Evolutionary conservation across 1,140 invertebrate genomes (phyloP), one percentile per base, ranked within the genome.

Genomic region (Spodoptera litura): DNA sequence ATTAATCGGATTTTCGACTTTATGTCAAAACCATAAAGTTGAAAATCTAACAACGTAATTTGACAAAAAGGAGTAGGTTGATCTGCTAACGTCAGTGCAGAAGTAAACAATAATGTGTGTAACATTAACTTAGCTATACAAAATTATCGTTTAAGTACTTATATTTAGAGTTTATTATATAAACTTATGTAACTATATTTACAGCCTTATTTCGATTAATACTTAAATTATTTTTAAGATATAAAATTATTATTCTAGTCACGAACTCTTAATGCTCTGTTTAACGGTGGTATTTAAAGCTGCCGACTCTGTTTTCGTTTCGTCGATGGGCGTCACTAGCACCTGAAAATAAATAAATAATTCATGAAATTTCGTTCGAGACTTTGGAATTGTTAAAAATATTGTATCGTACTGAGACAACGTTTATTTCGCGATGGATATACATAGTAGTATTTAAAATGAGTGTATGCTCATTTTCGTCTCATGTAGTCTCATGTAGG

Each of bases 311-410:
- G 75, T 86, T 53, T 78, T 88, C 51, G 84, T 71, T n/a, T 85
- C 81, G 38, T 82, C 88, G 25, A 93, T 88, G 2, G 87, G 90
- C 27, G 91, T 91, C 4, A 93, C 92, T 2, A 85, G 27, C 0
- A 92, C 88, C 91, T 92, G 87, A 20, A 81, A 83, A 66, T 80
- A 85, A 78, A 62, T 70, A 76, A 78, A 56, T 35, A 62, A 68
- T 38, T 64, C 20, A 75, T 75, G 11, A 25, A 15, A 49, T 31
- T 51, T 13, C 44, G 25, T 62, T 15, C 0, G 13, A 74, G 2
- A 25, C 15, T 44, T 12, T n/a, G 38, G 15, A n/a, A n/a, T n/a
- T 15, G 0, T n/a, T n/a, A 4, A 55, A 15, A 55, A 55, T n/a
- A 31, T 5, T 15, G 52, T 15, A n/a, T 9, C 8, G 38, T 44